phyloP scores from a whole-genome alignment of 2,797 vertebrate genomes.

The Helicolenus hilgendorfi region DNA sequence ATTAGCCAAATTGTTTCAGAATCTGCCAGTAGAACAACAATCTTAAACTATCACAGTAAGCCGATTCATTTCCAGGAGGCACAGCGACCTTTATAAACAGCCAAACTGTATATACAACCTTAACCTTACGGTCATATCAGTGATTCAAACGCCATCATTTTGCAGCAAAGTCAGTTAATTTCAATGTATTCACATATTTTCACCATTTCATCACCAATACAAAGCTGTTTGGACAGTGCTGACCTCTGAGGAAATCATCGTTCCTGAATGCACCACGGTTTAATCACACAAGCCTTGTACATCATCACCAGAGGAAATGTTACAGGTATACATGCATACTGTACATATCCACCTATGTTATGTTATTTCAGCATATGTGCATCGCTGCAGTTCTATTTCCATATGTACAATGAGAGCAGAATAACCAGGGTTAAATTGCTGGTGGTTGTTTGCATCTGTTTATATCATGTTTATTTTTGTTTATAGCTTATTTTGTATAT shows the following conservation, averaged over 20 bases:
- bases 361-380: background rate
- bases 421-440: background rate
- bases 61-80: background rate
- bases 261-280: background rate
- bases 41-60: background rate
- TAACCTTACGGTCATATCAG: accelerated
- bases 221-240: background rate
- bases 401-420: background rate
- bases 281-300: background rate
- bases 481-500: too few relatives aligned
- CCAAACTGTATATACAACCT: background rate
- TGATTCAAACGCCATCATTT: background rate
- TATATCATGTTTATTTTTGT: too few relatives aligned
- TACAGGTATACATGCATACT: background rate
- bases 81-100: background rate
- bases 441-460: too few relatives aligned
- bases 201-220: too few relatives aligned
- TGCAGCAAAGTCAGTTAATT: background rate
- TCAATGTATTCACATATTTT: background rate
- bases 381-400: background rate
- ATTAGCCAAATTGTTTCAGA: background rate
- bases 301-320: background rate
- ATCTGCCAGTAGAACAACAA: background rate
- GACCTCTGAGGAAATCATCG: background rate
- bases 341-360: background rate